Percentiles rank a stretch among this genome's conserved stretches.
phyloP scores from a whole-genome alignment of 2,113 vertebrate genomes.

The Clarias gariepinus region DNA sequence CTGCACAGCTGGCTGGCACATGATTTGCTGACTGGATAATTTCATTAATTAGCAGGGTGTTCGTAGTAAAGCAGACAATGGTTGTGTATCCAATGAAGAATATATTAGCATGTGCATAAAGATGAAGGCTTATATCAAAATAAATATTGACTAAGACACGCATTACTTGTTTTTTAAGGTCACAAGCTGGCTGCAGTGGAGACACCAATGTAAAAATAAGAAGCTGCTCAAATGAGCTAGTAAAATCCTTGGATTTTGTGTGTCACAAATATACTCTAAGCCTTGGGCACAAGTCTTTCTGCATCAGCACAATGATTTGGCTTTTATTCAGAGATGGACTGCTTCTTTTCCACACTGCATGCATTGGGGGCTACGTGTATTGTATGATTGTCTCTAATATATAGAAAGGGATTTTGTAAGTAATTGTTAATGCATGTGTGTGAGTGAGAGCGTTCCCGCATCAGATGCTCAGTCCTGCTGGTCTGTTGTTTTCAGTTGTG shows the following conservation, averaged over 20 bases:
- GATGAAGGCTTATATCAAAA: neutral
- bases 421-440: slow-evolving; percentile 12
- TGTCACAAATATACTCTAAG: neutral
- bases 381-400: neutral
- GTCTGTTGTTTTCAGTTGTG: neutral
- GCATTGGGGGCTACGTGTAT: slow-evolving; percentile 22
- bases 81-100: neutral
- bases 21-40: neutral
- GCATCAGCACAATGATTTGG: neutral
- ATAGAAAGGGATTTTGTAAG: slow-evolving; percentile 3
- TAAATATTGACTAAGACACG: neutral
- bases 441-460: neutral
- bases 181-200: slow-evolving; percentile 27
- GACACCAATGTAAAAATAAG: neutral
- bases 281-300: slow-evolving; percentile 1
- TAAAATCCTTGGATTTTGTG: slow-evolving; percentile 12
- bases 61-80: neutral
- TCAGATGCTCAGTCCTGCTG: slow-evolving; percentile 15
- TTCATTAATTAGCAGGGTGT: neutral
- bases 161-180: slow-evolving; percentile 21
- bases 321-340: neutral
- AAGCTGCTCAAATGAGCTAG: slow-evolving; percentile 11
- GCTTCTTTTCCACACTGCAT: neutral
- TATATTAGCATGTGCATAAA: neutral
- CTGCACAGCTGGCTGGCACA: neutral